These are phyloP conservation scores for Protosalanx chinensis DNA, from an alignment of 2,797 vertebrate genomes.

Conservation along the genomic window DNA sequence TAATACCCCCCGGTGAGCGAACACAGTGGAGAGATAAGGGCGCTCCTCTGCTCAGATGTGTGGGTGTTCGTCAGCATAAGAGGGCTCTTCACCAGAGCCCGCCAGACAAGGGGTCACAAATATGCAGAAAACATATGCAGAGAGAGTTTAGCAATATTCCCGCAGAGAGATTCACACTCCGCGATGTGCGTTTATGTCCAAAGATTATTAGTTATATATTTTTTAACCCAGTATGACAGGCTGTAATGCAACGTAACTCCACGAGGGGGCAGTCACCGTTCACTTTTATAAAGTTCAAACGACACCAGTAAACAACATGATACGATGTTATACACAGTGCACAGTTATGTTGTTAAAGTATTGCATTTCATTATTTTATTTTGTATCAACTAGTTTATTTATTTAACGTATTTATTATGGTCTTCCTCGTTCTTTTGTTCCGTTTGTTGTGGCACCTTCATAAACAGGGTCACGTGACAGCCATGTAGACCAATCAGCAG, in stretches of 20 bases:
- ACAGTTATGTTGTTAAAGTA: too few relatives aligned
- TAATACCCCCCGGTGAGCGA: not conserved
- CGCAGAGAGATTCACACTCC: too few relatives aligned
- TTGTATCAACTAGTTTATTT: too few relatives aligned
- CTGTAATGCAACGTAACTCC: not conserved
- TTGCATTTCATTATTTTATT: not conserved
- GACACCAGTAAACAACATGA: not conserved
- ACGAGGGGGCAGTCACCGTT: not conserved
- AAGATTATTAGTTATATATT: too few relatives aligned
- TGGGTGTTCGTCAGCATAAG: not conserved
- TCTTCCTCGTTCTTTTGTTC: not conserved
- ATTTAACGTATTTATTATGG: not conserved
- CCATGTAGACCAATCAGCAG: not conserved
- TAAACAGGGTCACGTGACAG: slow-evolving; percentile 5
- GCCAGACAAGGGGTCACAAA: not conserved
- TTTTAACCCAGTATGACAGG: not conserved
- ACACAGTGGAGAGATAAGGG: not conserved
- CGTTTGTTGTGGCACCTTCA: not conserved
- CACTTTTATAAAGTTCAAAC: not conserved
- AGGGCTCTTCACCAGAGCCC: not conserved
- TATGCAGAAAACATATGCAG: not conserved
- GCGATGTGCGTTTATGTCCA: too few relatives aligned
- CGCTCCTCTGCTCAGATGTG: not conserved
- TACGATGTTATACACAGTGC: not conserved
- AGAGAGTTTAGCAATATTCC: too few relatives aligned